Evolutionary conservation across 2,888 invertebrate genomes (phyloP), one percentile per base, ranked within the genome.

Genomic region (Axea sp.): DNA sequence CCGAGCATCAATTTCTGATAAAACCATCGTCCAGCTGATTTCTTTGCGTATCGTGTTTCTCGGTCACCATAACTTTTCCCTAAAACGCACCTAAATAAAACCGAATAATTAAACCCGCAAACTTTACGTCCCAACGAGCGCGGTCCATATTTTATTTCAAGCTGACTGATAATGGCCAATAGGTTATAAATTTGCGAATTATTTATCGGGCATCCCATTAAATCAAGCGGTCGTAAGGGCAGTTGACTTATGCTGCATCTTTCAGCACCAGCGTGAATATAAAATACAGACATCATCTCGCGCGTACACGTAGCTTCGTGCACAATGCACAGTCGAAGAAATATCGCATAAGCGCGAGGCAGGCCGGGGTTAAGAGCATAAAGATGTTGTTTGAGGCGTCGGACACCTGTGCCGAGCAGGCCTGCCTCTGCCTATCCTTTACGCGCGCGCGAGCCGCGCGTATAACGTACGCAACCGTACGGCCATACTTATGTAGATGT

Each of bases 371-470:
- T 78, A 76, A 80, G 82, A 82, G 77, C 82, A 85, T 84, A 84
- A 85, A 84, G 83, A 84, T 84, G 84, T 86, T 85, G 83, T 84
- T 82, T 76, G 82, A 82, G 80, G 80, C 82, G 82, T 84, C 82
- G 82, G 85, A 85, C 85, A 86, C 86, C 85, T 86, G 86, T 85
- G 82, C 81, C 76, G 72, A 41, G 37, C 53, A 35, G 12, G 26
- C 35, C 59, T 2, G 41, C 55, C 67, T 35, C 45, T 71, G 67
- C 65, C 74, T 60, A 74, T 73, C 64, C 64, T 68, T 76, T 76
- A 39, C 53, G 47, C 67, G 76, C 59, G 69, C 73, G 62, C 62
- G 49, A 47, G 76, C 68, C 57, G 71, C 72, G 79, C 73, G 73
- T 75, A 73, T 76, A 79, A 76, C 73, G 74, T 78, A 69, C 76